Conservation (phyloP, 2,113 vertebrate species). For the Cynopterus brachyotis region DNA sequence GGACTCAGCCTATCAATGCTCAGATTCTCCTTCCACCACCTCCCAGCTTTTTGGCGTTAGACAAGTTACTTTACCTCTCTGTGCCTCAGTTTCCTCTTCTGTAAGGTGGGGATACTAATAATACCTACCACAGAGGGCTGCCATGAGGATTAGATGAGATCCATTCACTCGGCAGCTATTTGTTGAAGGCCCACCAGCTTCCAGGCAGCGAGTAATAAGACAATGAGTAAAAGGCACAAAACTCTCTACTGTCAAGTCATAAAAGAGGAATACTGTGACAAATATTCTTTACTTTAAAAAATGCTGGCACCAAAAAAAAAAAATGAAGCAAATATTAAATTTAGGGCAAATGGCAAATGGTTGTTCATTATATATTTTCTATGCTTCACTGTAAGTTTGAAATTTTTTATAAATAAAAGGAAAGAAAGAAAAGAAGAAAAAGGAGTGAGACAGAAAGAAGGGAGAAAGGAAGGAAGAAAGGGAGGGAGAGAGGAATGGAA, state of each 20-base stretch:
- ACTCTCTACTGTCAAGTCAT: background rate
- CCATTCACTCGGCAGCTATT: background rate
- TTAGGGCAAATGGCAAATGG: background rate
- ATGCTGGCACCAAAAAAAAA: background rate
- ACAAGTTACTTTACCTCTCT: background rate
- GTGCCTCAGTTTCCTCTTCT: background rate
- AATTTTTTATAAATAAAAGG: background rate
- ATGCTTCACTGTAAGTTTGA: background rate
- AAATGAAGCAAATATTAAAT: background rate
- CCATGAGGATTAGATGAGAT: background rate
- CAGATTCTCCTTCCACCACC: background rate
- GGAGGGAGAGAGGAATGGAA: background rate
- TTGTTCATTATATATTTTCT: background rate
- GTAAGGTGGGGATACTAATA: background rate
- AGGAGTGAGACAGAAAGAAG: too few species aligned
- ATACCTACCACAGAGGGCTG: background rate
- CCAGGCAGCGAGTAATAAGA: background rate
- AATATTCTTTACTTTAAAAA: slow-evolving; percentile 31
- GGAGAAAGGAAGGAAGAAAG: background rate
- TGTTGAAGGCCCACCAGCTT: background rate
- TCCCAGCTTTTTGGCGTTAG: background rate
- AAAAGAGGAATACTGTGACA: background rate
- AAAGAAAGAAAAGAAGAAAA: background rate
- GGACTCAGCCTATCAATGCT: background rate
- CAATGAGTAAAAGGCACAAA: background rate